phyloP scores from a whole-genome alignment of 2,113 vertebrate genomes.

The Eupsittula cactorum region DNA sequence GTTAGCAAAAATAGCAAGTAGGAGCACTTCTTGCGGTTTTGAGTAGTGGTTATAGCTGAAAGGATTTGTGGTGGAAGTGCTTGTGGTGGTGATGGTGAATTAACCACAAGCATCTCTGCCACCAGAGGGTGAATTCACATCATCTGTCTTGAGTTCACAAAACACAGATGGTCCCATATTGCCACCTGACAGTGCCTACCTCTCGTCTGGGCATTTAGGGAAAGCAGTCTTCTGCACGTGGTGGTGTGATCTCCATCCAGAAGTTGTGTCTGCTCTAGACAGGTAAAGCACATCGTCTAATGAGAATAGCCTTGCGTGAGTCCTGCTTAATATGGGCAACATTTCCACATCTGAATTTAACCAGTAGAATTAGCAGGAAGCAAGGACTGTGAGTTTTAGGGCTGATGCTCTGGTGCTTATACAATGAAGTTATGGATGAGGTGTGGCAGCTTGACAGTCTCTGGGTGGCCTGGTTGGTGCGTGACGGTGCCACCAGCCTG shows the following conservation, averaged over 20 bases:
- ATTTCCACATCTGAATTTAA: neutral
- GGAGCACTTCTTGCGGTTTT: neutral
- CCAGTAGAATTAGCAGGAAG: neutral
- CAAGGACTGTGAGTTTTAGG: neutral
- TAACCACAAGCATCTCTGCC: neutral
- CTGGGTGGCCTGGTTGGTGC: neutral
- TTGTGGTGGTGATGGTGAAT: neutral
- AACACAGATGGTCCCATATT: neutral
- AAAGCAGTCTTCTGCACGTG: neutral
- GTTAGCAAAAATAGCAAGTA: neutral
- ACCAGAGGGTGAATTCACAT: neutral
- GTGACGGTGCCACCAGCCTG: neutral
- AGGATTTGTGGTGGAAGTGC: conserved; percentile 3
- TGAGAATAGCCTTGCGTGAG: neutral
- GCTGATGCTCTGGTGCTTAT: neutral
- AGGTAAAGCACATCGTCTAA: neutral
- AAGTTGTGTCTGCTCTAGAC: fast-evolving
- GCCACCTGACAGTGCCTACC: neutral
- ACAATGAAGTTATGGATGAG: neutral
- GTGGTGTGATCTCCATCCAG: neutral
- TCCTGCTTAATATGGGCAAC: neutral
- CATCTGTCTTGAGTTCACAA: neutral
- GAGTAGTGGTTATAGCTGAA: neutral
- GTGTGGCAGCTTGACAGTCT: neutral
- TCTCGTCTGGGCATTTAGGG: fast-evolving